Evolutionary conservation across 2,113 vertebrate genomes (phyloP), one percentile per base, ranked within the genome.

Genomic region (Suricata suricatta): DNA sequence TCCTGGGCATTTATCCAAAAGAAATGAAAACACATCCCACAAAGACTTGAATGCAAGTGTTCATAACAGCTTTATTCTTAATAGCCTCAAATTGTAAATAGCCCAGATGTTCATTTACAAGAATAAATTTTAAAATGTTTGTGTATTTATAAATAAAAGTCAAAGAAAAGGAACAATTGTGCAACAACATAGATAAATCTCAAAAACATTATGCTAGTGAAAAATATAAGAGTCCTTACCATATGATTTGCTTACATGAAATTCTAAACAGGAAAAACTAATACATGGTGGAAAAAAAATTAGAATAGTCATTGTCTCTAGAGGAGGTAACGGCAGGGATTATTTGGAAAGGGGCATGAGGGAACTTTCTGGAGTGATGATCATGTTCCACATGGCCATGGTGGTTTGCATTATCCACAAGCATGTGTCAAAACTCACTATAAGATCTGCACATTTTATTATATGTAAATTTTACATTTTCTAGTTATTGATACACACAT

Each of bases 61-160:
- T 91, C 35, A 60, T 81, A 82, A 80, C 16, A 82, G 38, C 5
- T 93, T 50, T 64, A n/a, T 85, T 88, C 33, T 11, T 69, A 93
- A 69, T 69, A 76, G 29, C 31, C 7, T 31, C n/a, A 86, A 89
- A 66, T 21, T 81, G 44, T 11, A 96, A 96, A 90, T 21, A 44
- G 57, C 41, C 41, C 13, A 54, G 21, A 83, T 90, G 19, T 84
- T 52, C 69, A 76, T 76, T 25, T 41, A 86, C 29, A 85, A 92
- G 27, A 92, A 84, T 69, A 44, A 12, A 88, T 60, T 74, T 95
- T 82, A 29, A 63, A 69, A 69, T 35, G 54, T 7, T 77, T 35
- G 27, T 41, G 3, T 89, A 54, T 93, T 95, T 23, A 50, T 90
- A 92, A 94, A 57, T 74, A 90, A 95, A 87, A 89, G n/a, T 5